Evolutionary conservation across 2,797 vertebrate genomes (phyloP), one percentile per base, ranked within the genome.

Genomic region (Manis javanica): DNA sequence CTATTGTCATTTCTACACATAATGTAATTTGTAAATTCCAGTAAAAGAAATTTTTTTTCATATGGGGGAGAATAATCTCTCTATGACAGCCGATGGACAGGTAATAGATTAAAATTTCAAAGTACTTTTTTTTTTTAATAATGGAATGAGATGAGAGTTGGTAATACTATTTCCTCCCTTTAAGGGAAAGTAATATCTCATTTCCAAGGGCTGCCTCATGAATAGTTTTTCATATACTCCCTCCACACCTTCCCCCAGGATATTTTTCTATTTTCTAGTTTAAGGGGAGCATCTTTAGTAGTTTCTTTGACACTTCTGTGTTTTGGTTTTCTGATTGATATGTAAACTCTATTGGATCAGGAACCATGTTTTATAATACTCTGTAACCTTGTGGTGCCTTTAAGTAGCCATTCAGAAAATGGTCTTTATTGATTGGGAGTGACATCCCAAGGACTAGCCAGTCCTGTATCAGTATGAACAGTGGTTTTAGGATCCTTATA

Each of bases 11-110:
- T 85, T 95, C 46, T 15, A 79, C 31, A 55, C 31, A 49, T 19
- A 53, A 57, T 59, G 13, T 57, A 86, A 82, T 61, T 86, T 89
- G 12, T 85, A 90, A 95, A 87, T 89, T 86, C 5, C 49, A 72
- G 34, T 63, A 66, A 90, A 63, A 90, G 51, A 4, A 91, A 3
- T 82, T 61, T 96, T 85, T 92, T 69, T 61, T 34, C 63, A 34
- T 61, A 49, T 31, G 24, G 19, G 9, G 14, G 18, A 90, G 24
- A 85, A 39, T 55, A 39, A 85, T 85, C 46, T 94, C 49, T 84
- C 61, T 89, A 16, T 86, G 24, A 71, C 26, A 68, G 42, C 51
- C 92, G 66, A 19, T 37, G 61, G 31, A 51, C 61, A 12, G 34
- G 72, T 34, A 68, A 37, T 63, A 83, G 42, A 78, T 82, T 79